Conservation (phyloP, 2,797 vertebrate species). For the Sebastes diaconus region DNA sequence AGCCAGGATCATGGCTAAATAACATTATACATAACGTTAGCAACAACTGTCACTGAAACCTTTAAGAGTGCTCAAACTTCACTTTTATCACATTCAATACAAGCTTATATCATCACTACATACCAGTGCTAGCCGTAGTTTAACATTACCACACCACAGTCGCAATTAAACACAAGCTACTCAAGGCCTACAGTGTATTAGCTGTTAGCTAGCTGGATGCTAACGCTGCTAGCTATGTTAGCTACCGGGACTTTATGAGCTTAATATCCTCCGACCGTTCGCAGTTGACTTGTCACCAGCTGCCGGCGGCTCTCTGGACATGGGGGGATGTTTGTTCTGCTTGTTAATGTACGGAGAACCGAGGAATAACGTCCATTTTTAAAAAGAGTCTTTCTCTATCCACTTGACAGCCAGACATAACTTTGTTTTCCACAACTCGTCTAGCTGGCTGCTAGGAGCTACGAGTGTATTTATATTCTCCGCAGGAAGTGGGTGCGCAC, state of each 20-base stretch:
- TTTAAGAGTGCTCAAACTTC: background rate
- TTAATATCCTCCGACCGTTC: slow-evolving; percentile 61
- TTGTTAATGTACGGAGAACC: slow-evolving; percentile 46
- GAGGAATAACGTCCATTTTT: slow-evolving; percentile 49
- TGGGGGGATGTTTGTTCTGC: slow-evolving; percentile 53
- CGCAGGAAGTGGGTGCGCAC: slow-evolving; percentile 69
- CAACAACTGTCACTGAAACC: background rate
- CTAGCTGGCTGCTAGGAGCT: slow-evolving; percentile 47
- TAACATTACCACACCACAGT: background rate
- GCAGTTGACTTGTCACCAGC: slow-evolving; percentile 70
- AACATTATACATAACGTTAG: too few relatives aligned
- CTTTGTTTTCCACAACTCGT: slow-evolving; percentile 73
- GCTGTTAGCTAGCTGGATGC: slow-evolving; percentile 35
- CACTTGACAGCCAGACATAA: slow-evolving; percentile 64
- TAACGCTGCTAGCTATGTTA: slow-evolving; percentile 46
- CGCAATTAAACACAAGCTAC: slow-evolving; percentile 2
- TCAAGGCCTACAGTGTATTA: slow-evolving; percentile 39
- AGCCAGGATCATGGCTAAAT: too few relatives aligned
- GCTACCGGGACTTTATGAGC: slow-evolving; percentile 65
- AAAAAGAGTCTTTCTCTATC: slow-evolving; percentile 41
- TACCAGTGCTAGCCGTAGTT: background rate
- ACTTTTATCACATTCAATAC: background rate
- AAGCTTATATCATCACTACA: background rate
- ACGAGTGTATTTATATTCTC: slow-evolving; percentile 68
- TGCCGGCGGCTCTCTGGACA: slow-evolving; percentile 64